Evolutionary conservation across 2,113 vertebrate species (phyloP).

Genomic region (Oxyura jamaicensis): DNA sequence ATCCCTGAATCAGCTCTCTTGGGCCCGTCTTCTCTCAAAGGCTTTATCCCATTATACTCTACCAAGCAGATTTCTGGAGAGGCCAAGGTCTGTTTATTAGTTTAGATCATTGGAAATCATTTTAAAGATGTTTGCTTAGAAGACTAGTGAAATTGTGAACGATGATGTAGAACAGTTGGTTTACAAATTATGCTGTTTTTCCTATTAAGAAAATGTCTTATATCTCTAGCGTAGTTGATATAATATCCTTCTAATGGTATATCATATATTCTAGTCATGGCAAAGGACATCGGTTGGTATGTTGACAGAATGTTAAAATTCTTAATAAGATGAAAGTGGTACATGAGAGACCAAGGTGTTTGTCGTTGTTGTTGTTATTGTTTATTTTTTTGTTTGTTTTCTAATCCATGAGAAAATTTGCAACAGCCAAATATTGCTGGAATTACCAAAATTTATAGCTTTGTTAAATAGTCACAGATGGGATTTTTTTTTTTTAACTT

Average conservation of each 20-base stretch:
- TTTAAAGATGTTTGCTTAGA: not conserved
- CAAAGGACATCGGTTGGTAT: not conserved
- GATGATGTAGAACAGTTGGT: not conserved
- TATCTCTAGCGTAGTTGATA: not conserved
- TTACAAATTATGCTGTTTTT: not conserved
- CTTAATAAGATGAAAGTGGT: not conserved
- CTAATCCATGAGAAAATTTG: not conserved
- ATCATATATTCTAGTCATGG: not conserved
- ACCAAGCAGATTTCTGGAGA: not conserved
- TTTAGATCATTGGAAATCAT: conserved; percentile 15
- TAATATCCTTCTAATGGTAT: not conserved
- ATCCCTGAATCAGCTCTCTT: not conserved
- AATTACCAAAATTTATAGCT: not conserved
- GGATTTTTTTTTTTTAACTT: not conserved
- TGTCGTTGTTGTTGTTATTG: too few species aligned
- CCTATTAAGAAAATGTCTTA: not conserved
- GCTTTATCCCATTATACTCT: not conserved
- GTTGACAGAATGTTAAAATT: not conserved
- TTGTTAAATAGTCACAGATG: not conserved
- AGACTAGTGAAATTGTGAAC: conserved; percentile 1
- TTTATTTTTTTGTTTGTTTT: not conserved
- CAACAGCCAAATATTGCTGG: not conserved
- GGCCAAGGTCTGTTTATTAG: not conserved
- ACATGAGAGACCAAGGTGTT: not conserved
- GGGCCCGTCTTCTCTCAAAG: not conserved